A percentile compares a stretch with the other conserved stretches of the same genome.
phyloP scores from a whole-genome alignment of 2,113 vertebrate species.

The Paramisgurnus dabryanus region DNA sequence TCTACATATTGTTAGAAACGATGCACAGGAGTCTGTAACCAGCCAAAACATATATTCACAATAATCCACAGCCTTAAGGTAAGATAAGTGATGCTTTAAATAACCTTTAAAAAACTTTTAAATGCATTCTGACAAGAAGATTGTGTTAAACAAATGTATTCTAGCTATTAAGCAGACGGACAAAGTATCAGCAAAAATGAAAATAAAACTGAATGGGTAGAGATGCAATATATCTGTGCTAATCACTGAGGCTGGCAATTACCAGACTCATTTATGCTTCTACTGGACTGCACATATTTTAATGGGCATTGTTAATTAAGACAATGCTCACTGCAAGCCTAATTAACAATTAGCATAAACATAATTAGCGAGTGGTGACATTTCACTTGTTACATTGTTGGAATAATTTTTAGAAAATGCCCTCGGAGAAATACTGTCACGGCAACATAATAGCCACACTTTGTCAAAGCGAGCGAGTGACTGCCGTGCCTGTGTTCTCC shows the following conservation, averaged over 20 bases:
- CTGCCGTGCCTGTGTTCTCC: constrained; percentile 68
- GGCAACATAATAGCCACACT: constrained; percentile 82
- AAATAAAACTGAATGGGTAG: constrained; percentile 40
- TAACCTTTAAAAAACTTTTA: too few relatives aligned
- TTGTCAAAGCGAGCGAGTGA: constrained; percentile 90
- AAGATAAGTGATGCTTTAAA: too few relatives aligned
- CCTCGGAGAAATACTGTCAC: constrained; percentile 87
- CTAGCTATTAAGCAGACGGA: background rate
- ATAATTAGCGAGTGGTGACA: constrained; percentile 96
- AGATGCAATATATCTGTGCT: constrained; percentile 77
- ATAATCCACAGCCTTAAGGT: too few relatives aligned
- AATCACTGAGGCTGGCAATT: constrained; percentile 76
- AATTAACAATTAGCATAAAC: constrained; percentile 99
- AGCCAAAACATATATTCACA: too few relatives aligned
- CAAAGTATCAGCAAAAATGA: constrained; percentile 21
- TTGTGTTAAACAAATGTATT: background rate
- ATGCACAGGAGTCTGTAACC: too few relatives aligned
- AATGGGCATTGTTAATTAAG: constrained; percentile 95
- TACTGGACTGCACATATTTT: constrained; percentile 62
- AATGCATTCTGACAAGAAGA: background rate
- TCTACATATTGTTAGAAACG: too few relatives aligned
- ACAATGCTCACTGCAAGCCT: constrained; percentile 89
- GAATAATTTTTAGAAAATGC: constrained; percentile 97
- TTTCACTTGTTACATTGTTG: constrained; percentile 94
- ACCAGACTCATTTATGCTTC: constrained; percentile 73